phyloP scores from a whole-genome alignment of 2,888 invertebrate genomes.

The Melinopterus prodromus region DNA sequence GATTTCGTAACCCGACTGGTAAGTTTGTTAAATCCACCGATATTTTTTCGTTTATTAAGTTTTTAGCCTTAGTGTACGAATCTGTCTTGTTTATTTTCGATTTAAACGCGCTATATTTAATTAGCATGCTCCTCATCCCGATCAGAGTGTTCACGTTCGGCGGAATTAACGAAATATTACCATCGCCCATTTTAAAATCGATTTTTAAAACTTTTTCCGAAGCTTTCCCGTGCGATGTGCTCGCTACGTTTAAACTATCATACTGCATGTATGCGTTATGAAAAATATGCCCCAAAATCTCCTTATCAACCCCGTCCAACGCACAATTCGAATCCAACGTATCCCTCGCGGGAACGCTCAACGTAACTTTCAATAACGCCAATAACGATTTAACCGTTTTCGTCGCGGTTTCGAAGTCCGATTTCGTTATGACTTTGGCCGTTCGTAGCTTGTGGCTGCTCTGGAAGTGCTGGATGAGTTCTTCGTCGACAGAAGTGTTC shows the following conservation, averaged over 20 bases:
- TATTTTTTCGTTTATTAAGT: constrained; percentile 9
- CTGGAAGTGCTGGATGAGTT: constrained; percentile 40
- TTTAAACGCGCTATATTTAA: constrained; percentile 42
- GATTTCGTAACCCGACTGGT: not conserved
- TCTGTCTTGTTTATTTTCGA: constrained; percentile 21
- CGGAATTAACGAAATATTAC: constrained; percentile 38
- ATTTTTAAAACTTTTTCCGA: not conserved
- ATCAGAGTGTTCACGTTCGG: constrained; percentile 46
- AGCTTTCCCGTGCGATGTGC: not conserved
- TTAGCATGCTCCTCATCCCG: constrained; percentile 46
- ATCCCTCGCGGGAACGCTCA: constrained; percentile 20
- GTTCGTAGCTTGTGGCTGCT: constrained; percentile 38
- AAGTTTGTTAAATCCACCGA: not conserved
- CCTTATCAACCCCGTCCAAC: constrained; percentile 33
- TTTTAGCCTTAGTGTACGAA: not conserved
- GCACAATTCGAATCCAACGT: constrained; percentile 18
- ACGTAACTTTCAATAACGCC: constrained; percentile 27
- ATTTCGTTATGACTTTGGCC: constrained; percentile 17
- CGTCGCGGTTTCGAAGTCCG: constrained; percentile 23
- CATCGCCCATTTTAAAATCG: constrained; percentile 13
- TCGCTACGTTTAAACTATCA: not conserved
- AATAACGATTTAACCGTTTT: constrained; percentile 34
- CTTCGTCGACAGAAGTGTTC: constrained; percentile 29
- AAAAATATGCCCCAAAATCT: constrained; percentile 30
- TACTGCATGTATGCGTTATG: constrained; percentile 6